These are phyloP conservation scores for Parochlus steinenii DNA, from an alignment of 2,888 invertebrate genomes.

Conservation along the genomic window DNA sequence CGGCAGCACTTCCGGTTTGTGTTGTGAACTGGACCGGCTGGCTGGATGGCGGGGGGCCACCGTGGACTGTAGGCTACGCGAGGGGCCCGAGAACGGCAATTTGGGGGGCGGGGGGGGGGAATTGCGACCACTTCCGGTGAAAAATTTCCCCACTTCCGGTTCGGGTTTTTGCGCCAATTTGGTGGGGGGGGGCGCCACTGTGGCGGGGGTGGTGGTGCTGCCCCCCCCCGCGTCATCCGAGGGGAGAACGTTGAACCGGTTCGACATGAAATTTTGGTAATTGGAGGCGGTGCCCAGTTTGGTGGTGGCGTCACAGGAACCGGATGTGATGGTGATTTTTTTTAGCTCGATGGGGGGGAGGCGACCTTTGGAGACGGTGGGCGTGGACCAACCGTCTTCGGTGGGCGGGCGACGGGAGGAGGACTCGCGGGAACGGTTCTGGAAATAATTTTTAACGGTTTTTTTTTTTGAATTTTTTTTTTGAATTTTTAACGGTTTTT, in stretches of 20 bases:
- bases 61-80: conserved; percentile 17
- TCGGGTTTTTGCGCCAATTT: background rate
- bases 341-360: conserved; percentile 2
- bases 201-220: background rate
- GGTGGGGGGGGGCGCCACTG: background rate
- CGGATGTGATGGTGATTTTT: conserved; percentile 5
- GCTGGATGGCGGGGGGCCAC: too few relatives aligned
- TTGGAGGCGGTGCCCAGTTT: conserved; percentile 8
- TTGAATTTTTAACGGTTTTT: too few relatives aligned
- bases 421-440: too few relatives aligned
- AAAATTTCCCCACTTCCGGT: background rate
- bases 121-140: too few relatives aligned
- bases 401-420: conserved; percentile 12
- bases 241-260: conserved; percentile 4
- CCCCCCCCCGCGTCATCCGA: background rate
- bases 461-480: too few relatives aligned
- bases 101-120: too few relatives aligned
- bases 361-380: conserved; percentile 17
- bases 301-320: background rate
- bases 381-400: conserved; percentile 27
- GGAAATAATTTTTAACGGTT: too few relatives aligned
- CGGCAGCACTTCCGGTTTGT: too few relatives aligned
- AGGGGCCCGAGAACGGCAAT: too few relatives aligned
- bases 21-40: too few relatives aligned
- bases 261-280: conserved; percentile 7